Conservation (phyloP, 2,113 vertebrate genomes). For the Grus americana region DNA sequence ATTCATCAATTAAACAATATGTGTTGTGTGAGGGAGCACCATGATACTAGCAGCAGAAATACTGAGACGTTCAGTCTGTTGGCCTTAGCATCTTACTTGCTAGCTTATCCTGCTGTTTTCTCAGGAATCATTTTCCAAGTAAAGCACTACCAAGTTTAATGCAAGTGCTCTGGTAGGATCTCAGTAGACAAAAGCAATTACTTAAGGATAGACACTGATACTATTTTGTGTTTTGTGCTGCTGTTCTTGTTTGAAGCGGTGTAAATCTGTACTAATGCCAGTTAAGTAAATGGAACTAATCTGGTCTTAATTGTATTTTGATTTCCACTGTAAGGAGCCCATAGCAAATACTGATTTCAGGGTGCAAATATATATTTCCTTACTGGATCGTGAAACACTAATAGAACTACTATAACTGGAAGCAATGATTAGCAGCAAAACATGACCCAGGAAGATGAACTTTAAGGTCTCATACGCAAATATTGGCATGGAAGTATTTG, state of each 20-base stretch:
- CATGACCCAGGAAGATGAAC: not conserved
- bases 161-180: not conserved
- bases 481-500: not conserved
- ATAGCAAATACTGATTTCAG: not conserved
- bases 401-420: not conserved
- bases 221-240: not conserved
- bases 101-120: not conserved
- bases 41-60: not conserved
- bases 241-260: not conserved
- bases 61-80: not conserved
- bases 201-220: not conserved
- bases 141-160: not conserved
- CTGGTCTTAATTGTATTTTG: not conserved
- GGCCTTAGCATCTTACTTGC: not conserved
- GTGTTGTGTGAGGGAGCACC: not conserved
- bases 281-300: conserved; percentile 34
- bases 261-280: not conserved
- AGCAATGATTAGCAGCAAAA: not conserved
- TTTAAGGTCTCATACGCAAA: not conserved
- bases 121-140: not conserved
- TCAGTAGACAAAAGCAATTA: not conserved
- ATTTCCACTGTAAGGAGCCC: not conserved
- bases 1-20: not conserved
- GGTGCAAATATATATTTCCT: not conserved
- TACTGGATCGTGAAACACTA: not conserved